Percentiles rank a stretch among this genome's conserved stretches.
phyloP scores from a whole-genome alignment of 2,797 vertebrate genomes.

The Gallirallus australis region DNA sequence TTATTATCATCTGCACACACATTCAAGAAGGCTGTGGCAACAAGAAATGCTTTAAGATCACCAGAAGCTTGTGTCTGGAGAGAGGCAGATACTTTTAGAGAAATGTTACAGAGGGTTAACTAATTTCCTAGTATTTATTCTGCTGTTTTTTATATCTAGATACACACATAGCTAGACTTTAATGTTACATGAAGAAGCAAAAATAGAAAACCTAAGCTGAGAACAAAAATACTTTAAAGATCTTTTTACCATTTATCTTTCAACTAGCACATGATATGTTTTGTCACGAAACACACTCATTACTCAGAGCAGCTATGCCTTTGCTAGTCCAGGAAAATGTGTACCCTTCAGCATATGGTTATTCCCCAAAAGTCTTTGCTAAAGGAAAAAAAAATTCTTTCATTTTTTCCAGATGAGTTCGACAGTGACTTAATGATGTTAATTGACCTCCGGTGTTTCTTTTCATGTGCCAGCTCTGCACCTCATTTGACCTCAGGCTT shows the following conservation, averaged over 20 bases:
- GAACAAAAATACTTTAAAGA: background rate
- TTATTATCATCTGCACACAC: background rate
- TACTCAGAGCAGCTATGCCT: background rate
- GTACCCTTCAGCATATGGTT: background rate
- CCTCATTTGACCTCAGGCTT: slow-evolving; percentile 45
- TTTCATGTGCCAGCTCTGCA: slow-evolving; percentile 45
- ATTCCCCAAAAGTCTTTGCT: background rate
- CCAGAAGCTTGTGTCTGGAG: background rate
- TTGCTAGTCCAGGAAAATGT: background rate
- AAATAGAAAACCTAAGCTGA: background rate
- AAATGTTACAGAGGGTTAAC: background rate
- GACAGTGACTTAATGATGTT: slow-evolving; percentile 44
- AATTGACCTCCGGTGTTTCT: slow-evolving; percentile 12
- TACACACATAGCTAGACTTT: background rate
- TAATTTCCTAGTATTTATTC: background rate
- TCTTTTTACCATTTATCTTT: background rate
- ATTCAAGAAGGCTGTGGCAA: background rate
- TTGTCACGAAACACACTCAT: background rate
- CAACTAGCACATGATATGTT: background rate
- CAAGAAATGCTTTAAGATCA: background rate
- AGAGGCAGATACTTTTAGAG: background rate
- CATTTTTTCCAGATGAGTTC: slow-evolving; percentile 18
- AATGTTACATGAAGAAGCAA: background rate
- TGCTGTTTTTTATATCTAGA: background rate
- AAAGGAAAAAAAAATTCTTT: background rate